Percentiles rank a stretch among this genome's conserved stretches.
Evolutionary conservation across 2,113 vertebrate species (phyloP).

Genomic region (Poecile atricapillus): DNA sequence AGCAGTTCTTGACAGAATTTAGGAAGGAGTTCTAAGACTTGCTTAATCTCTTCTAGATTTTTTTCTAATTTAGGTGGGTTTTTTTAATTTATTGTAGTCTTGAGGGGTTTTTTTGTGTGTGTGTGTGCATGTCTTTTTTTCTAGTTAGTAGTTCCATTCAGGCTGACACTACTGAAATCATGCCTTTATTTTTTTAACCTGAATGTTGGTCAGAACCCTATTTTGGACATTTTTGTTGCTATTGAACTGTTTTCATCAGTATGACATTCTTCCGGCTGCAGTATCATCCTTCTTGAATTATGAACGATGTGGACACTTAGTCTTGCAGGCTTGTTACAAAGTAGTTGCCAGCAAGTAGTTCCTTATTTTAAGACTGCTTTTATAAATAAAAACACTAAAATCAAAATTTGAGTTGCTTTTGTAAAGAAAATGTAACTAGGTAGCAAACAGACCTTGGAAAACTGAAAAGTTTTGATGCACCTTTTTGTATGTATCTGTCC

Average conservation of each 20-base stretch:
- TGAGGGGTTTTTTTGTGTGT: rapidly evolving
- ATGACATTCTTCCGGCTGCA: not conserved
- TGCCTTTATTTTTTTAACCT: not conserved
- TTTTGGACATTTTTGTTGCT: not conserved
- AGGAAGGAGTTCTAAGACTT: not conserved
- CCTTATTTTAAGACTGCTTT: not conserved
- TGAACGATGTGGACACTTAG: rapidly evolving
- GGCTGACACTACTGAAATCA: not conserved
- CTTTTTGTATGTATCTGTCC: not conserved
- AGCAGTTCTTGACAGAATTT: not conserved
- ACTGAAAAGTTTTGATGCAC: not conserved
- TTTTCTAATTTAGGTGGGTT: not conserved
- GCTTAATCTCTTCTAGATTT: not conserved
- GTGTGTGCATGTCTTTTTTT: not conserved
- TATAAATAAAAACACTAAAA: not conserved
- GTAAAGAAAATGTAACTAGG: not conserved
- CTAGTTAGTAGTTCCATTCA: not conserved
- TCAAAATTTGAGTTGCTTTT: not conserved
- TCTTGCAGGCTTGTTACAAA: not conserved
- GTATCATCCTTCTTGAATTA: not conserved
- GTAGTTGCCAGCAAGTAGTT: not conserved
- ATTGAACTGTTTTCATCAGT: not conserved
- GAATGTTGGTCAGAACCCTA: not conserved
- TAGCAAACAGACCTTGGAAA: not conserved
- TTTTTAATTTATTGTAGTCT: not conserved